A percentile compares a stretch with the other conserved stretches of the same genome.
Conservation (phyloP, 2,797 vertebrate genomes). For the Myoxocephalus aenaeus region DNA sequence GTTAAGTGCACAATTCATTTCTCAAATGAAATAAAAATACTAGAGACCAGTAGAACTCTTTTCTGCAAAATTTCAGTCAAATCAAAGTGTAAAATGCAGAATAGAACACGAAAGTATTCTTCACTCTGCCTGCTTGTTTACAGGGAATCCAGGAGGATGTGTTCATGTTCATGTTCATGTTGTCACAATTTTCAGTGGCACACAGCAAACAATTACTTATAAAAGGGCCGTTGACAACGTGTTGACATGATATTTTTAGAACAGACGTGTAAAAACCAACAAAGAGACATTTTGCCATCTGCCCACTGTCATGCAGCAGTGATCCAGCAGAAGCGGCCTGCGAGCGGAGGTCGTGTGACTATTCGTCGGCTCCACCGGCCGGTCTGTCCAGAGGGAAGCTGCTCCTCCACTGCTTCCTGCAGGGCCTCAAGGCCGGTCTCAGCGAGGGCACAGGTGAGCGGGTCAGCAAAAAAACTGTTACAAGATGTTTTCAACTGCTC, state of each 20-base stretch:
- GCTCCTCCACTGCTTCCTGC: constrained; percentile 85
- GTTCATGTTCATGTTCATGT: background rate
- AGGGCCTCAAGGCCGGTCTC: constrained; percentile 82
- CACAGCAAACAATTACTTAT: background rate
- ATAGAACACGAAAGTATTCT: background rate
- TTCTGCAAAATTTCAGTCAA: background rate
- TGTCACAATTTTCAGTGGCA: background rate
- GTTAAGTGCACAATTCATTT: background rate
- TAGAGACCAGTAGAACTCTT: background rate
- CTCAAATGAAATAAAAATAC: background rate
- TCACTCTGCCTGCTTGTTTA: background rate
- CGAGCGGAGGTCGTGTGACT: constrained; percentile 43
- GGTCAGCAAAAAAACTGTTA: background rate
- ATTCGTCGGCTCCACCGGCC: constrained; percentile 35
- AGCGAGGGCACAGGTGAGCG: constrained; percentile 78
- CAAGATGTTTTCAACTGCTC: background rate
- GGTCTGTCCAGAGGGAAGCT: constrained; percentile 74
- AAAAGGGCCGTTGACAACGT: background rate
- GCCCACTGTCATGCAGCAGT: constrained; percentile 35
- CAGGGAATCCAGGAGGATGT: too few species aligned
- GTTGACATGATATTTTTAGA: background rate
- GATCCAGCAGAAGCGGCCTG: constrained; percentile 40
- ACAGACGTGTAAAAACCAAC: background rate
- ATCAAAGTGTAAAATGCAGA: background rate
- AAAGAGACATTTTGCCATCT: constrained; percentile 9